Percentiles rank a stretch among this genome's conserved stretches.
Evolutionary conservation across 2,797 vertebrate genomes (phyloP).

Genomic region (Poliocrania exsul): DNA sequence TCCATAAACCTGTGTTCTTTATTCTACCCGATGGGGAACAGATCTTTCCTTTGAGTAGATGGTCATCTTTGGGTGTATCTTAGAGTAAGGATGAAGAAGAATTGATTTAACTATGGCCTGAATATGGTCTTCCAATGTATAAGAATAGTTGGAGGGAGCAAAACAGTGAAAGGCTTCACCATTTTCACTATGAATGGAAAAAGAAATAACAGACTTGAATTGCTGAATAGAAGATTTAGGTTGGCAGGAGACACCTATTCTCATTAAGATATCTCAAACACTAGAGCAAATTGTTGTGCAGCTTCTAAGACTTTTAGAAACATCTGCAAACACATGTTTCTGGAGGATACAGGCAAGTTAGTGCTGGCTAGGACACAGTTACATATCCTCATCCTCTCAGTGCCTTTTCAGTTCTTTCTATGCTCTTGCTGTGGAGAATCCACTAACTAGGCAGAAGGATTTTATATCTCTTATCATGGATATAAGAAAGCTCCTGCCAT

Average conservation of each 20-base stretch:
- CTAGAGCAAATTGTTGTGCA: not conserved
- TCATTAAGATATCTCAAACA: not conserved
- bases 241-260: not conserved
- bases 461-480: not conserved
- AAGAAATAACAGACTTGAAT: not conserved
- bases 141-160: not conserved
- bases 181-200: not conserved
- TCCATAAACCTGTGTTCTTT: not conserved
- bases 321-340: not conserved
- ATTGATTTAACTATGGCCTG: not conserved
- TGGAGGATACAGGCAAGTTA: not conserved
- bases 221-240: not conserved
- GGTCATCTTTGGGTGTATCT: not conserved
- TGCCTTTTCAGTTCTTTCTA: not conserved
- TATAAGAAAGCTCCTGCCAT: not conserved
- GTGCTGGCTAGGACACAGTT: not conserved
- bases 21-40: not conserved
- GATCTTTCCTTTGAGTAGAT: not conserved
- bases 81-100: not conserved
- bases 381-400: not conserved
- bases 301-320: not conserved
- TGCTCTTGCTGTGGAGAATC: not conserved
- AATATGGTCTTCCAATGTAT: not conserved
- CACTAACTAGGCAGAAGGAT: not conserved
- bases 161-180: not conserved